phyloP scores from a whole-genome alignment of 2,888 invertebrate genomes.

The Hipparchia sbordonii region DNA sequence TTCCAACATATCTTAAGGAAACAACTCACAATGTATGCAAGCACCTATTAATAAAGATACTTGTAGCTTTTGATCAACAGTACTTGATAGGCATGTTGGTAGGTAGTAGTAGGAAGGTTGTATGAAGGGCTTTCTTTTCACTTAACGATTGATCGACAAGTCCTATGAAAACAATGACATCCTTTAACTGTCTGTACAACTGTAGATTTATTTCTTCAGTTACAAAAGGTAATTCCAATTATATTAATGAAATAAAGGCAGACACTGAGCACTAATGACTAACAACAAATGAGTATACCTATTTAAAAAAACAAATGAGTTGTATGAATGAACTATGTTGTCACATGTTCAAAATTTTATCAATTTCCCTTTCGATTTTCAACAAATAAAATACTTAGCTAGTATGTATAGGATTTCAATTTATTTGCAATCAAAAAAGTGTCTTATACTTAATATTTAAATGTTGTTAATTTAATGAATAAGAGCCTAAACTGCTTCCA shows the following conservation, averaged over 20 bases:
- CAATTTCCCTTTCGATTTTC: no score
- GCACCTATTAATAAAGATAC: no score
- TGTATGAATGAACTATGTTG: background rate
- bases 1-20: no score
- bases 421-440: no score
- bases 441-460: no score
- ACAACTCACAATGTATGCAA: no score
- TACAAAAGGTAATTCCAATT: background rate
- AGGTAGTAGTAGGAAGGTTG: no score
- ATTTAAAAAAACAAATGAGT: background rate
- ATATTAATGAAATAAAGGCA: slow-evolving; percentile 6
- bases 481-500: slow-evolving; percentile 35
- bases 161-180: background rate
- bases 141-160: background rate
- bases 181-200: background rate
- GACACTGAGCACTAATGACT: background rate
- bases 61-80: no score
- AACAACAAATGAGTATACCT: background rate
- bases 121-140: background rate
- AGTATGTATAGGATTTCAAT: no score
- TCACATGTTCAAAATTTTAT: background rate
- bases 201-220: background rate
- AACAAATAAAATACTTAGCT: no score
- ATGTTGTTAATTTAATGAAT: background rate
- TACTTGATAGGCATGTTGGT: no score